Evolutionary conservation across 2,113 vertebrate species (phyloP).

Genomic region (Passer montanus): DNA sequence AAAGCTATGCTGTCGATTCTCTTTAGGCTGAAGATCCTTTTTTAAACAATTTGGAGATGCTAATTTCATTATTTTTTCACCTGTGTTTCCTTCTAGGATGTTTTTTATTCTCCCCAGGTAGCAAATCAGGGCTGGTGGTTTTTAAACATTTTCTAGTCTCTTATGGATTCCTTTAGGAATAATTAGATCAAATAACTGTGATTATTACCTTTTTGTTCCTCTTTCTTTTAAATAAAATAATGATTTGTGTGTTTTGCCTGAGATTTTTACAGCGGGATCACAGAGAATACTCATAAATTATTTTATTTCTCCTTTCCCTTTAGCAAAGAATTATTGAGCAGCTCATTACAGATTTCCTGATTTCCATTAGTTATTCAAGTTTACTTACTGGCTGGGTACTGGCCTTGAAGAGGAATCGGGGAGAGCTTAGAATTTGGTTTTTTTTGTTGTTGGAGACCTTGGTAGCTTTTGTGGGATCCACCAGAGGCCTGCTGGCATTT

Average conservation of each 20-base stretch:
- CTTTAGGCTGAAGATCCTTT: constrained; percentile 66
- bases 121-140: constrained; percentile 25
- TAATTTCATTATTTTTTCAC: constrained; percentile 66
- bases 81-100: constrained; percentile 13
- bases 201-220: constrained; percentile 35
- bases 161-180: constrained; percentile 65
- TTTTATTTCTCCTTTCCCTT: constrained; percentile 10
- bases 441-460: background rate
- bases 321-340: constrained; percentile 3
- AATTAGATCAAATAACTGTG: constrained; percentile 62
- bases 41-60: constrained; percentile 64
- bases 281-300: background rate
- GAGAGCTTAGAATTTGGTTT: background rate
- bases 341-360: background rate
- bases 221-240: constrained; percentile 38
- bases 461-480: background rate
- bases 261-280: constrained; percentile 18
- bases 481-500: background rate
- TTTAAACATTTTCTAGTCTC: constrained; percentile 33
- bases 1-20: constrained; percentile 69
- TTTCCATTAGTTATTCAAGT: constrained; percentile 26
- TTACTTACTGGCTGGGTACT: background rate
- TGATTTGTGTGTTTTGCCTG: constrained; percentile 32
- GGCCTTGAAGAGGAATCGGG: background rate
- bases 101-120: constrained; percentile 64